Conservation (phyloP, 2,888 invertebrate genomes). For the Tolmerus cingulatus region DNA sequence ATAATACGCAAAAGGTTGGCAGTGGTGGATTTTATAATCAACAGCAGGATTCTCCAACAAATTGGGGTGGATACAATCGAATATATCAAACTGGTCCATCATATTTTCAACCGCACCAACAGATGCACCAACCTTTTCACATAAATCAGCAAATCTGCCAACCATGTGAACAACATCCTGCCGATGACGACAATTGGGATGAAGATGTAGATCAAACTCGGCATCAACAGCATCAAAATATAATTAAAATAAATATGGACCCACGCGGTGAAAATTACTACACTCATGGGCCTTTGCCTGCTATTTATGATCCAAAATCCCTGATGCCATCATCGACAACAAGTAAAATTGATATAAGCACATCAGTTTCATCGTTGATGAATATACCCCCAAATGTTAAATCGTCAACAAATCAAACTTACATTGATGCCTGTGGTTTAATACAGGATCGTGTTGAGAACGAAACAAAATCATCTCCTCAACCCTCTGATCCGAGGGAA, state of each 20-base stretch:
- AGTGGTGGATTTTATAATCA: neutral
- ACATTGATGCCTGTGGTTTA: neutral
- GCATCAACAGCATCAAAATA: neutral
- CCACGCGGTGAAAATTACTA: neutral
- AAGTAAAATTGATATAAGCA: conserved; percentile 43
- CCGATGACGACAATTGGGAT: conserved; percentile 40
- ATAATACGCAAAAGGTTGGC: neutral
- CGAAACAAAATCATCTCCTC: neutral
- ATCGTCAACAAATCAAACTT: neutral
- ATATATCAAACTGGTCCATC: neutral
- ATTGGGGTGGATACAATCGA: neutral
- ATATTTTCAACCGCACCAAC: neutral
- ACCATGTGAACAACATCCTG: conserved; percentile 46
- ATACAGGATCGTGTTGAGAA: neutral
- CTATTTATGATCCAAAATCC: conserved; percentile 45
- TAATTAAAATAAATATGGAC: conserved; percentile 26
- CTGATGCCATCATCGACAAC: conserved; percentile 14
- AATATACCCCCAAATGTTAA: neutral
- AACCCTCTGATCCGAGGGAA: conserved; percentile 6
- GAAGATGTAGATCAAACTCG: neutral
- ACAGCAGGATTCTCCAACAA: neutral
- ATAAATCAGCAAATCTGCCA: conserved; percentile 48
- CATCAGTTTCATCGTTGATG: conserved; percentile 39
- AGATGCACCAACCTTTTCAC: neutral
- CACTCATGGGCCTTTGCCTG: conserved; percentile 26